phyloP scores from a whole-genome alignment of 2,888 invertebrate species.

The Catocala nupta region DNA sequence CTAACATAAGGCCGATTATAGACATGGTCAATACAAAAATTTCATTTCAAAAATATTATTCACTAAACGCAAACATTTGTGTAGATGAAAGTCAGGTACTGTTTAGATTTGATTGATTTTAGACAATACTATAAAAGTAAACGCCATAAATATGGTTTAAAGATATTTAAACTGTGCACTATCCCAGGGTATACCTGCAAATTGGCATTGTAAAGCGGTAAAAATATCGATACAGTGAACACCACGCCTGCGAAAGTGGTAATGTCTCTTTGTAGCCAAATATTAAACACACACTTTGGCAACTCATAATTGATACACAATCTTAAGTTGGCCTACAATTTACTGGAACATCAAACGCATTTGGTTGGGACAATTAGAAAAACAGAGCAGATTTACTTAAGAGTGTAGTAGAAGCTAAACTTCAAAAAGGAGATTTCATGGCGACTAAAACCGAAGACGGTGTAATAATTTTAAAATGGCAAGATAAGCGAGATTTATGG shows the following conservation, averaged over 20 bases:
- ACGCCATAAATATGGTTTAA: constrained; percentile 31
- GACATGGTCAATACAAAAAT: constrained; percentile 10
- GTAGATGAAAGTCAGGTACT: constrained; percentile 19
- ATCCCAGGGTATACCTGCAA: constrained; percentile 52
- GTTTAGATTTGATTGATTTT: constrained; percentile 26
- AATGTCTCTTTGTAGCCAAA: constrained; percentile 42
- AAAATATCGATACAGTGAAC: constrained; percentile 47
- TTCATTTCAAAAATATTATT: constrained; percentile 12
- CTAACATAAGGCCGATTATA: constrained; percentile 19
- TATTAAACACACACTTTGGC: constrained; percentile 42
- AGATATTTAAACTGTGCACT: constrained; percentile 44
- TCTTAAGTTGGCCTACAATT: constrained; percentile 42
- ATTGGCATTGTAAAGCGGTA: constrained; percentile 52
- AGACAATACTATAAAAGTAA: constrained; percentile 34
- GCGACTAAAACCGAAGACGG: constrained; percentile 46
- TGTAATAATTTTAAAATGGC: constrained; percentile 49
- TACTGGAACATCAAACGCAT: constrained; percentile 44
- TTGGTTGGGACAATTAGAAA: constrained; percentile 47
- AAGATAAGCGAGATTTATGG: constrained; percentile 53
- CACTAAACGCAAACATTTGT: constrained; percentile 20
- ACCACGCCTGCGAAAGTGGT: constrained; percentile 23
- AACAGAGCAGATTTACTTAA: constrained; percentile 47
- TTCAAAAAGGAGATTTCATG: constrained; percentile 46
- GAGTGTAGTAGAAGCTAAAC: constrained; percentile 42
- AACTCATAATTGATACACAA: constrained; percentile 47